Percentiles rank a stretch among this genome's conserved stretches.
Evolutionary conservation across 2,113 vertebrate genomes (phyloP).

Genomic region (Actenoides lindsayi): DNA sequence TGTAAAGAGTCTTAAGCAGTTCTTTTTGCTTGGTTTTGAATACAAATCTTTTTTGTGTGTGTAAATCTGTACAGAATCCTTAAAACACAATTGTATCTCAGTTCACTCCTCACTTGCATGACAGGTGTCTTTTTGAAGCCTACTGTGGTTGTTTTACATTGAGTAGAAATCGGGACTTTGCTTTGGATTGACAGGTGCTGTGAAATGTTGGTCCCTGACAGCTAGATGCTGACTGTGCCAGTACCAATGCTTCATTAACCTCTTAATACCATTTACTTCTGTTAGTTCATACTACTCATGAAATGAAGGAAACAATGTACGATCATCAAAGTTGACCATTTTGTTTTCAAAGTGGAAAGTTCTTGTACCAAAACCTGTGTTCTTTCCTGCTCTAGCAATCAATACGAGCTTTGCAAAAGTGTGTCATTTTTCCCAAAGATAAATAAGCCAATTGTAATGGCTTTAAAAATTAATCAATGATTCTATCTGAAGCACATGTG

Average conservation of each 20-base stretch:
- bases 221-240: neutral
- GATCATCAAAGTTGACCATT: neutral
- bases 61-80: neutral
- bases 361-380: neutral
- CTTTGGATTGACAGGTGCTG: neutral
- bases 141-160: neutral
- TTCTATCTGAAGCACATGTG: neutral
- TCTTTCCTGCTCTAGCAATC: neutral
- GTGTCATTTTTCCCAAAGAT: neutral
- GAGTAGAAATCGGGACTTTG: neutral
- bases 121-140: neutral
- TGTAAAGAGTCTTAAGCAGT: neutral
- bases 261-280: neutral
- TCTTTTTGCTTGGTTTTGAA: neutral
- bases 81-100: neutral
- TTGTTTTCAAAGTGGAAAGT: neutral
- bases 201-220: neutral
- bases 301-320: neutral
- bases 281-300: neutral
- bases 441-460: neutral
- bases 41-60: neutral
- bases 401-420: neutral
- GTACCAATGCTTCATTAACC: neutral
- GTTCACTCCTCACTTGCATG: neutral
- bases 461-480: conserved; percentile 19